phyloP scores from a whole-genome alignment of 2,888 invertebrate genomes.

The Lingula anatina region DNA sequence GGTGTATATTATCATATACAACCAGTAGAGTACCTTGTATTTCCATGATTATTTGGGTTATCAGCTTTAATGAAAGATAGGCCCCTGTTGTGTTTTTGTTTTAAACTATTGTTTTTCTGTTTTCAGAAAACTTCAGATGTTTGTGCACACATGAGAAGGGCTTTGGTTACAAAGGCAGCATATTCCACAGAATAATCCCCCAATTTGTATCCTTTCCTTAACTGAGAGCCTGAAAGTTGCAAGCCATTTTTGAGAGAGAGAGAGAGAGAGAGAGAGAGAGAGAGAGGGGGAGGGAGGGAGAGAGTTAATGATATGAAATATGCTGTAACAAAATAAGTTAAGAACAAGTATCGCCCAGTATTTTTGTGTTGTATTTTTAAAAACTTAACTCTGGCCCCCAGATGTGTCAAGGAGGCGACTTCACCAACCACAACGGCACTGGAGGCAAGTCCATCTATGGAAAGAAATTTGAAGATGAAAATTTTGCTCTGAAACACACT shows the following conservation, averaged over 20 bases:
- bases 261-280: too few relatives aligned
- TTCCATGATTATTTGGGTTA: too few relatives aligned
- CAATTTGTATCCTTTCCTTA: constrained; percentile 76
- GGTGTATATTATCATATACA: too few relatives aligned
- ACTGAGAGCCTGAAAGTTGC: too few relatives aligned
- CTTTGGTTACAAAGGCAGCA: constrained; percentile 86
- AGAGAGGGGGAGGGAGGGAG: too few relatives aligned
- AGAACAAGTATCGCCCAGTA: too few relatives aligned
- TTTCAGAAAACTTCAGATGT: constrained; percentile 72
- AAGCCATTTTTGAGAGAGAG: too few relatives aligned
- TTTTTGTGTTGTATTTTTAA: not conserved
- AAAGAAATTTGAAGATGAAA: constrained; percentile 93
- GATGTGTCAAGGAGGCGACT: constrained; percentile 99
- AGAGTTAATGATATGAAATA: too few relatives aligned
- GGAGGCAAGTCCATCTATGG: constrained; percentile 97
- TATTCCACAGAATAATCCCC: constrained; percentile 90
- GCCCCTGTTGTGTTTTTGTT: too few relatives aligned
- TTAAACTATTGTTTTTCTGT: constrained; percentile 6
- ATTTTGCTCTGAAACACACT: constrained; percentile 85
- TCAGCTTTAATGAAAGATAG: too few relatives aligned
- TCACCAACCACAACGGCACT: constrained; percentile 94
- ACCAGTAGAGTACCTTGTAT: too few relatives aligned
- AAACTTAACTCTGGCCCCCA: constrained; percentile 25
- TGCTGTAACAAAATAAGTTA: too few relatives aligned
- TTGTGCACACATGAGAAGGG: constrained; percentile 96